Conservation (phyloP, 2,888 invertebrate genomes). For the Diplazon laetatorius region DNA sequence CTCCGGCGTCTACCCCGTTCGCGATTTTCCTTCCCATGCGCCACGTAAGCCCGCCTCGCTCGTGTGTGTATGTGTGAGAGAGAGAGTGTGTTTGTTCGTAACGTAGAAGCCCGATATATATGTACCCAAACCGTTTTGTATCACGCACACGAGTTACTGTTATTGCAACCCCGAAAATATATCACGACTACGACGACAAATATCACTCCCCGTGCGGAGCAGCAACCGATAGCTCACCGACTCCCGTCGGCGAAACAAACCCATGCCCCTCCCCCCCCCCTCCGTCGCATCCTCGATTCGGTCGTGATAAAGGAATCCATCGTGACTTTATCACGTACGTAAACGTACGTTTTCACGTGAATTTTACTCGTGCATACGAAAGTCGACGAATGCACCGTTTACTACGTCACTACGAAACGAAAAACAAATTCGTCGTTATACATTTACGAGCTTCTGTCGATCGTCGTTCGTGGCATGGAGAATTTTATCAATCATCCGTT, state of each 20-base stretch:
- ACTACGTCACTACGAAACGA: too few relatives aligned
- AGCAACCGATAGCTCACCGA: conserved; percentile 14
- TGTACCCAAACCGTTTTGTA: conserved; percentile 35
- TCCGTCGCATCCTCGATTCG: conserved; percentile 18
- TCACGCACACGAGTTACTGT: conserved; percentile 19
- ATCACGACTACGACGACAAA: conserved; percentile 53
- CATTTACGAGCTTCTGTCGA: too few relatives aligned
- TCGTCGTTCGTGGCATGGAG: too few relatives aligned
- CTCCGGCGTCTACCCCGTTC: conserved; percentile 33
- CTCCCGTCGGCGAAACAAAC: conserved; percentile 8
- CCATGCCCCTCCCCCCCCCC: conserved; percentile 35
- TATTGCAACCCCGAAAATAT: conserved; percentile 49
- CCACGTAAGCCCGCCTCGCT: too few relatives aligned
- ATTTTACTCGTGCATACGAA: conserved; percentile 6
- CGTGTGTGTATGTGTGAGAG: conserved; percentile 25
- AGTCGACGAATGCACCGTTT: conserved; percentile 41
- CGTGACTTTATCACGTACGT: conserved; percentile 1
- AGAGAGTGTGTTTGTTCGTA: too few relatives aligned
- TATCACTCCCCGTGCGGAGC: conserved; percentile 48
- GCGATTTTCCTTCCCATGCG: not conserved
- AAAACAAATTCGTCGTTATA: too few relatives aligned
- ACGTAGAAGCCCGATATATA: conserved; percentile 22
- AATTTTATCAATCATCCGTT: too few relatives aligned
- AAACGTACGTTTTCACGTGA: not conserved
- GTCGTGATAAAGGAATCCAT: conserved; percentile 54